Evolutionary conservation across 30 jellyfish, hydroid and myxozoan genomes (phyloP).

Genomic region (Morbakka virulenta): DNA sequence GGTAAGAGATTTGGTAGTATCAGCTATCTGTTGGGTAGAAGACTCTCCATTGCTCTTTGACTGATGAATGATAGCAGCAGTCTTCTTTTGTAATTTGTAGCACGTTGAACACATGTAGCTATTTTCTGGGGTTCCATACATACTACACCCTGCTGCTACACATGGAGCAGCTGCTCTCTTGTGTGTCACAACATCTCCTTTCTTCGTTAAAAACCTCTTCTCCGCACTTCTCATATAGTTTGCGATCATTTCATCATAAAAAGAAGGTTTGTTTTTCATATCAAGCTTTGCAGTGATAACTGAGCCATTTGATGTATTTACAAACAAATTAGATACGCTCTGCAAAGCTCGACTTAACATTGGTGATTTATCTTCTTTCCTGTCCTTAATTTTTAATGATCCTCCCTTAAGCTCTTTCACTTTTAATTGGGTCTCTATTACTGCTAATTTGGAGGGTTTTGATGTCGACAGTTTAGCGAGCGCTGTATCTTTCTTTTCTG

Average conservation of each 20-base stretch:
- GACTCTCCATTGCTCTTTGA: too few relatives aligned
- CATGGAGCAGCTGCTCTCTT: constrained; percentile 25
- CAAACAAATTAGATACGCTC: constrained; percentile 25
- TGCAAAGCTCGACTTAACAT: constrained; percentile 42
- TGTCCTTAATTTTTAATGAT: constrained; percentile 2
- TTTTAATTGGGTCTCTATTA: constrained; percentile 13
- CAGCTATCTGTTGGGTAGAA: constrained; percentile 26
- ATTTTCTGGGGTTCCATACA: constrained; percentile 58
- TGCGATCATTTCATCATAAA: constrained; percentile 71
- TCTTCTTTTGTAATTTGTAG: constrained; percentile 30
- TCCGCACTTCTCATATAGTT: constrained; percentile 54
- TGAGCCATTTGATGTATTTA: not conserved
- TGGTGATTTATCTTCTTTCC: constrained; percentile 40
- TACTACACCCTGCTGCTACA: constrained; percentile 49
- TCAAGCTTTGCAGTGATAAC: constrained; percentile 61
- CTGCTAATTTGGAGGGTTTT: too few relatives aligned
- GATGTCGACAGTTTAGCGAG: constrained; percentile 14
- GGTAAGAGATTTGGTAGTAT: not conserved
- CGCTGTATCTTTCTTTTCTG: not conserved
- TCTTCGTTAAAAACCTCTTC: not conserved
- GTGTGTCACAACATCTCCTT: not conserved
- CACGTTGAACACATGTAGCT: constrained; percentile 74
- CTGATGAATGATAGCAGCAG: too few relatives aligned
- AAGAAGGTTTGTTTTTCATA: constrained; percentile 57
- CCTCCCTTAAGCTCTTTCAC: constrained; percentile 39